A percentile compares a stretch with the other conserved stretches of the same genome.
Evolutionary conservation across 2,113 vertebrate genomes (phyloP).

Genomic region (Phrynosoma platyrhinos): DNA sequence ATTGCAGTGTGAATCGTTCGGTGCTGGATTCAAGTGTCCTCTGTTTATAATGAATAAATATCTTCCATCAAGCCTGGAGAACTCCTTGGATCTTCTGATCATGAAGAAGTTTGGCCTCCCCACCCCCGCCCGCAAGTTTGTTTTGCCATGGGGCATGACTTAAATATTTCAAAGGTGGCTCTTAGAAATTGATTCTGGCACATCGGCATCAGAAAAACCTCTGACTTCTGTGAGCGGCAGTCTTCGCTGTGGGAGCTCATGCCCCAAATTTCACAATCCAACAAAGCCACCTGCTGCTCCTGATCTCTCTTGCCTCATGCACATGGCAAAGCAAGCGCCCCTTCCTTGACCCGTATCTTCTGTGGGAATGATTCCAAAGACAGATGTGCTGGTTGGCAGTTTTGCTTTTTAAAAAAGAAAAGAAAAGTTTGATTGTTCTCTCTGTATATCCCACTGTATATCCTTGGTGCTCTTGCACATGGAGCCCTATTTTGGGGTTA

Average conservation of each 20-base stretch:
- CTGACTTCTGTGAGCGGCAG: too few relatives aligned
- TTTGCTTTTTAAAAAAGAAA: not conserved
- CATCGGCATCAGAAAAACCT: not conserved
- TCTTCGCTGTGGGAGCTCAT: not conserved
- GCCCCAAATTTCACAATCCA: not conserved
- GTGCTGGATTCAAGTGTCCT: not conserved
- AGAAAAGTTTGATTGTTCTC: too few relatives aligned
- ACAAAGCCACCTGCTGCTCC: not conserved
- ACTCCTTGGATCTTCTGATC: not conserved
- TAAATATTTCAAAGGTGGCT: not conserved
- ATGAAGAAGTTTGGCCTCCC: too few relatives aligned
- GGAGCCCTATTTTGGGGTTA: fast-evolving
- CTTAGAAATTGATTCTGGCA: too few relatives aligned
- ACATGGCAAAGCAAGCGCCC: not conserved
- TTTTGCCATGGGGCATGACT: too few relatives aligned
- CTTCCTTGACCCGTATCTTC: not conserved
- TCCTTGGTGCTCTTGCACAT: not conserved
- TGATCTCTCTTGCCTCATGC: not conserved
- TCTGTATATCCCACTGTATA: too few relatives aligned
- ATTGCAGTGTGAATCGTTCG: not conserved
- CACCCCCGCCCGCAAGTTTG: not conserved
- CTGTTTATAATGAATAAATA: not conserved
- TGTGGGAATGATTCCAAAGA: not conserved
- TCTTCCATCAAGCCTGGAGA: not conserved
- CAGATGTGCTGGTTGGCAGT: not conserved